Percentiles rank a stretch among this genome's conserved stretches.
Evolutionary conservation across 2,888 invertebrate species (phyloP).

Genomic region (Archaeoteleia sp.): DNA sequence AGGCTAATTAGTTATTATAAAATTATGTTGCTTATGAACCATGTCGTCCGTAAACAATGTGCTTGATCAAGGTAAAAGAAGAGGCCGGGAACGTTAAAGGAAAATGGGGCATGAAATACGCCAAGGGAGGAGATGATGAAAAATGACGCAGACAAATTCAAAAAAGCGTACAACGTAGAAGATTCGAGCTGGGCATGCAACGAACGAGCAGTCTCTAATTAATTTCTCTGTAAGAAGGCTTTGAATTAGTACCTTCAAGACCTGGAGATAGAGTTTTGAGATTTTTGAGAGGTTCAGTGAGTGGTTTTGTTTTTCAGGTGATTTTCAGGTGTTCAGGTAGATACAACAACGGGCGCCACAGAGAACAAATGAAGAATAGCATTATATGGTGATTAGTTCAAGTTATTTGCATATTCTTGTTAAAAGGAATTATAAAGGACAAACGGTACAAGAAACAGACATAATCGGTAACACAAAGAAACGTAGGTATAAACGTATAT

Average conservation of each 20-base stretch:
- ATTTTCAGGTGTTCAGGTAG: slow-evolving; percentile 72
- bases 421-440: slow-evolving; percentile 41
- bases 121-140: slow-evolving; percentile 13
- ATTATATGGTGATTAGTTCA: slow-evolving; percentile 71
- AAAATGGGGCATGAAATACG: slow-evolving; percentile 6
- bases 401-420: slow-evolving; percentile 48
- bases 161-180: slow-evolving; percentile 33
- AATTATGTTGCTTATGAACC: slow-evolving; percentile 6
- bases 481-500: slow-evolving; percentile 38
- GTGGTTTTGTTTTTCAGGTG: slow-evolving; percentile 68
- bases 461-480: slow-evolving; percentile 42
- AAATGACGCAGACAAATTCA: slow-evolving; percentile 30
- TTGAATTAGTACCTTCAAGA: slow-evolving; percentile 74
- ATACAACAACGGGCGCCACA: slow-evolving; percentile 74
- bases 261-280: slow-evolving; percentile 73
- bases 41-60: slow-evolving; percentile 26
- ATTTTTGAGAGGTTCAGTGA: slow-evolving; percentile 73
- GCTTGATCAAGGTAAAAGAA: slow-evolving; percentile 24
- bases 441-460: slow-evolving; percentile 44
- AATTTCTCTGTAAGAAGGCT: slow-evolving; percentile 69
- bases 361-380: slow-evolving; percentile 74
- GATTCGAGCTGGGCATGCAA: slow-evolving; percentile 64
- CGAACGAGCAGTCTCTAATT: slow-evolving; percentile 66
- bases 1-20: slow-evolving; percentile 11
- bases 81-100: slow-evolving; percentile 12